These are phyloP conservation scores for Perizoma affinitatum DNA, from an alignment of 2,888 invertebrate species.

Conservation along the genomic window DNA sequence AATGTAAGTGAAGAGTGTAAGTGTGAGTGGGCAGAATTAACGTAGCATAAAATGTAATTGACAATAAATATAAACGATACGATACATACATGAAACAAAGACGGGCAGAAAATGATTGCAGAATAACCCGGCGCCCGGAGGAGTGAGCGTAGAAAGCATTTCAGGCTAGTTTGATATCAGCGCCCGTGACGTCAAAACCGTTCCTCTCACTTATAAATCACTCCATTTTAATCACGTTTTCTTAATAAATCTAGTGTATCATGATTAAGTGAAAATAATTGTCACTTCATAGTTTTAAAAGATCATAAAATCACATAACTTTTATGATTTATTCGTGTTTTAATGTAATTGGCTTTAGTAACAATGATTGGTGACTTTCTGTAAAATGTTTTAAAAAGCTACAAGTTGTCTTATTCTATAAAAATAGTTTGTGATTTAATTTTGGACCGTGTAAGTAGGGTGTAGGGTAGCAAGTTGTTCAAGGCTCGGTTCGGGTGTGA, in stretches of 20 bases:
- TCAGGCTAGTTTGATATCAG: constrained; percentile 81
- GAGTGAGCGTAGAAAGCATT: constrained; percentile 79
- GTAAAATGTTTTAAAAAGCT: constrained; percentile 46
- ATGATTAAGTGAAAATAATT: constrained; percentile 8
- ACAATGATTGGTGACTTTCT: background rate
- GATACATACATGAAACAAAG: constrained; percentile 14
- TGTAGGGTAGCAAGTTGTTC: constrained; percentile 66
- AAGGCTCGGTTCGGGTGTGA: constrained; percentile 59
- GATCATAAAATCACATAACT: background rate
- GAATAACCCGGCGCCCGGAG: constrained; percentile 71
- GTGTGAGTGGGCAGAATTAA: too few relatives aligned
- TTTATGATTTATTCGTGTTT: constrained; percentile 1
- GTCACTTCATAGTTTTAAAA: background rate
- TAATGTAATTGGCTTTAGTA: too few relatives aligned
- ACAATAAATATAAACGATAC: too few relatives aligned
- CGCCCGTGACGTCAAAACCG: constrained; percentile 76
- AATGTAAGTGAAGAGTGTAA: too few relatives aligned
- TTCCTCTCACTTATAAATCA: constrained; percentile 54
- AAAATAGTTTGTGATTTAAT: constrained; percentile 57
- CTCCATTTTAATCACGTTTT: constrained; percentile 48
- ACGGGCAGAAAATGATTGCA: constrained; percentile 49
- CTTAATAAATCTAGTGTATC: constrained; percentile 10
- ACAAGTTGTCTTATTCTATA: constrained; percentile 68
- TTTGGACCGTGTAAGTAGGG: constrained; percentile 59
- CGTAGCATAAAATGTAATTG: too few relatives aligned